phyloP scores from a whole-genome alignment of 2,113 vertebrate genomes.

The Neogobius melanostomus region DNA sequence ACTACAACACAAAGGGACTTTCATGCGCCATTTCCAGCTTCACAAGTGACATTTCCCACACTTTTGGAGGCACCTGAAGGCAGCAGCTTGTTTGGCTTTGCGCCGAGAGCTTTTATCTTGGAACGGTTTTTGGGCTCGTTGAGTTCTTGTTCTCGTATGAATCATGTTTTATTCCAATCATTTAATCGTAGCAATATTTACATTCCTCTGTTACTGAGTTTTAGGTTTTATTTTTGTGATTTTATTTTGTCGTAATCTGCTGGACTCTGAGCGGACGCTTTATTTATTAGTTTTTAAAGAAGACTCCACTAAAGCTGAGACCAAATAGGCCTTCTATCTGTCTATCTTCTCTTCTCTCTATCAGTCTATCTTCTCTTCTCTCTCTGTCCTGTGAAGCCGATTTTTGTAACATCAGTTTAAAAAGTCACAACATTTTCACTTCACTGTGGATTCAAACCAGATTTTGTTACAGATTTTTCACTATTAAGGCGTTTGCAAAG shows the following conservation, averaged over 20 bases:
- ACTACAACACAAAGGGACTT: no score
- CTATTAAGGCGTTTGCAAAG: no score
- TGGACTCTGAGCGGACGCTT: constrained; percentile 49
- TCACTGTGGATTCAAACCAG: no score
- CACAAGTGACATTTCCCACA: no score
- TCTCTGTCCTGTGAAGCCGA: background rate
- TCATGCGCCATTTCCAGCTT: no score
- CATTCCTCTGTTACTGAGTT: constrained; percentile 57
- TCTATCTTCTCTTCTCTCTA: background rate
- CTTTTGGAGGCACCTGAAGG: no score
- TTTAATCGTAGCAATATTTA: constrained; percentile 64
- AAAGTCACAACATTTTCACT: no score
- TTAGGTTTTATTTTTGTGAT: constrained; percentile 17
- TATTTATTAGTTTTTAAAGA: constrained; percentile 61
- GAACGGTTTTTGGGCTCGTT: constrained; percentile 39
- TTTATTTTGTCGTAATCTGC: constrained; percentile 26
- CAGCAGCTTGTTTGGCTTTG: no score
- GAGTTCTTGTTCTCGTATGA: constrained; percentile 61
- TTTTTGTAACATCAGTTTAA: no score
- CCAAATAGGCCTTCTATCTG: constrained; percentile 68
- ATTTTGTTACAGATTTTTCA: no score
- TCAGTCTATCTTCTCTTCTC: background rate
- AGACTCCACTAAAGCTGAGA: constrained; percentile 77
- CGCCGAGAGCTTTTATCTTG: constrained; percentile 28
- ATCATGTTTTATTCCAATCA: constrained; percentile 68